Evolutionary conservation across 1,140 invertebrate species (phyloP), one percentile per base, ranked within the genome.

Genomic region (Hyphantria cunea): DNA sequence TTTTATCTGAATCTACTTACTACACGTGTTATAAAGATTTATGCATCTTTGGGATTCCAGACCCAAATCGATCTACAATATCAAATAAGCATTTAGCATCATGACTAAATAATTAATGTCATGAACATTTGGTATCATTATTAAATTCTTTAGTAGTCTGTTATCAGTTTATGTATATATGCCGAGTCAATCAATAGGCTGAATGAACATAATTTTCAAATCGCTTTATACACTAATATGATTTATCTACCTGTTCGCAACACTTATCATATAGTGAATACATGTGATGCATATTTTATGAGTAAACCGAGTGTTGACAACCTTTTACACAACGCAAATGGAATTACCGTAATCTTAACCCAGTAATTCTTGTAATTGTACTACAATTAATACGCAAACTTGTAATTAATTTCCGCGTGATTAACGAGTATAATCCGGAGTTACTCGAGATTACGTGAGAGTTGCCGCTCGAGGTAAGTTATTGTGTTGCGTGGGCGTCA

Each of bases 381-480:
- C 76, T 75, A 82, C 85, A 90, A 90, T 90, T 90, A 89, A 90
- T 90, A 89, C 77, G 66, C 76, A 81, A 88, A 89, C 80, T 89
- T 89, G 85, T 90, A 90, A 90, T 90, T 89, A 90, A 90, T 90
- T 89, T 90, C 81, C 72, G 78, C 68, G 78, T 89, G 88, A 90
- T 90, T 86, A 90, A 90, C 86, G 86, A 80, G 76, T 67, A 88
- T 89, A 86, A 90, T 88, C 82, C 88, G 68, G 84, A 81, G 74
- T 90, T 86, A 87, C 80, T 86, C 68, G 77, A 84, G 86, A 90
- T 90, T 90, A 90, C 88, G 79, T 82, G 82, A 78, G 70, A 67
- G 69, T 70, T 65, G 65, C 68, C 79, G 77, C 76, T 75, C 71
- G 72, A 78, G 76, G 83, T 84, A 78, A 85, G 82, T 85, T 89